Evolutionary conservation across 2,797 vertebrate species (phyloP).

Genomic region (Cossypha niveicapilla): DNA sequence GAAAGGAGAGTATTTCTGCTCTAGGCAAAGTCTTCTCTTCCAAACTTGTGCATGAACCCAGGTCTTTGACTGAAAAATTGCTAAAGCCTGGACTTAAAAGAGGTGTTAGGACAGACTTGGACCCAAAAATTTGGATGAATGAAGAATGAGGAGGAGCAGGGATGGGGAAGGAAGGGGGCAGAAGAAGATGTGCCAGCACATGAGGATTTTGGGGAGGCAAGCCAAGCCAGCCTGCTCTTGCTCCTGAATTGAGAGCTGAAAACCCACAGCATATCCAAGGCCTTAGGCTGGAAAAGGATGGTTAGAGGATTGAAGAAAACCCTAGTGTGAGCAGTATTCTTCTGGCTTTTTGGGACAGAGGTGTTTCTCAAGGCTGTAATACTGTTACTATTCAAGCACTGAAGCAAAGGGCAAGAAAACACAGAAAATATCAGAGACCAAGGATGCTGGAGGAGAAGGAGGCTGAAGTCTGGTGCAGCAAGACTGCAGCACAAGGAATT

Average conservation of each 20-base stretch:
- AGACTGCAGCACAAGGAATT: neutral
- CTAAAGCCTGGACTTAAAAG: neutral
- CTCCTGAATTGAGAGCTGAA: neutral
- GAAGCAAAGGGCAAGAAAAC: neutral
- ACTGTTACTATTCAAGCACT: neutral
- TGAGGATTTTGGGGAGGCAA: neutral
- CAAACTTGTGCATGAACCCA: neutral
- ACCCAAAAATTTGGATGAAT: neutral
- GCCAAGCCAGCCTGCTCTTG: neutral
- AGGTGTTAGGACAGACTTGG: neutral
- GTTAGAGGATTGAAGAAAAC: neutral
- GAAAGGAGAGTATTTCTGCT: neutral
- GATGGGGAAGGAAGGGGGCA: neutral
- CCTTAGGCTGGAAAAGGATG: neutral
- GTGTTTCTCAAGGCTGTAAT: accelerated
- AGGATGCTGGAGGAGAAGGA: neutral
- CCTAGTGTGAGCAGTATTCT: accelerated
- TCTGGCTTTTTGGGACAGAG: neutral
- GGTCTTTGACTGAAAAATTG: neutral
- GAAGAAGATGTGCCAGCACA: neutral
- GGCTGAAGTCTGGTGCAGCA: neutral
- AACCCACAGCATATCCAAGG: neutral
- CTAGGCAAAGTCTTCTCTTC: neutral
- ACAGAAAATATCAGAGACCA: neutral
- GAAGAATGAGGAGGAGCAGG: neutral